phyloP scores from a whole-genome alignment of 1,140 invertebrate species.

The Dinothrombium tinctorium region DNA sequence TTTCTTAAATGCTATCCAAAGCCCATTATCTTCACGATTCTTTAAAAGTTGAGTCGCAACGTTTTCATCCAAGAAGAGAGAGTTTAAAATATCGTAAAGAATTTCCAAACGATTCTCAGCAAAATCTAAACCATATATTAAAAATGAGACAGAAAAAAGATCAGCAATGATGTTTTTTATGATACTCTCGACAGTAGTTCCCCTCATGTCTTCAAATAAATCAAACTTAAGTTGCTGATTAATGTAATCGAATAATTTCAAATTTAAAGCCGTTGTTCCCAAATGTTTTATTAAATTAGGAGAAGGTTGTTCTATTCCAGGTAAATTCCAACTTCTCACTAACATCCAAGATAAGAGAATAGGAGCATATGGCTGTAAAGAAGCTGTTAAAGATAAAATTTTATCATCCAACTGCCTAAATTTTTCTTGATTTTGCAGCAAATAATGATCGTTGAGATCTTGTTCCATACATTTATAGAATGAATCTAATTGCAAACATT shows the following conservation, averaged over 20 bases:
- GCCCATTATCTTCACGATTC: too few relatives aligned
- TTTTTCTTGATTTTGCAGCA: constrained; percentile 4
- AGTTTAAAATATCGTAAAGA: too few relatives aligned
- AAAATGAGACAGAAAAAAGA: constrained; percentile 1
- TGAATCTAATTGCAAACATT: constrained; percentile 19
- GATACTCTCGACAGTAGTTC: constrained; percentile 3
- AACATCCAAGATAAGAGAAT: constrained; percentile 22
- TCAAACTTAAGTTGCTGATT: neutral
- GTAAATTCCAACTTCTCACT: constrained; percentile 11
- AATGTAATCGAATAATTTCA: constrained; percentile 19
- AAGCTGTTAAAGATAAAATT: neutral
- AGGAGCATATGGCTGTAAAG: constrained; percentile 16
- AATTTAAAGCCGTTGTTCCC: constrained; percentile 20
- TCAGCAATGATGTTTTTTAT: constrained; percentile 5
- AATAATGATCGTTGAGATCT: constrained; percentile 9
- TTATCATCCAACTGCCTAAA: neutral
- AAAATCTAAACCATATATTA: constrained; percentile 5
- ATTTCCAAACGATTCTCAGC: too few relatives aligned
- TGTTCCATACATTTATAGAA: constrained; percentile 11
- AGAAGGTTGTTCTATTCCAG: constrained; percentile 8
- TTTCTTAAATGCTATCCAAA: too few relatives aligned
- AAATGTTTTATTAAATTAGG: constrained; percentile 15
- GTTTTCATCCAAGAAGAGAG: too few relatives aligned
- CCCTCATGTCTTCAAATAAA: neutral
- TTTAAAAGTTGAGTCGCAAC: too few relatives aligned